Evolutionary conservation across 2,113 vertebrate species (phyloP).

Genomic region (Scalopus aquaticus): DNA sequence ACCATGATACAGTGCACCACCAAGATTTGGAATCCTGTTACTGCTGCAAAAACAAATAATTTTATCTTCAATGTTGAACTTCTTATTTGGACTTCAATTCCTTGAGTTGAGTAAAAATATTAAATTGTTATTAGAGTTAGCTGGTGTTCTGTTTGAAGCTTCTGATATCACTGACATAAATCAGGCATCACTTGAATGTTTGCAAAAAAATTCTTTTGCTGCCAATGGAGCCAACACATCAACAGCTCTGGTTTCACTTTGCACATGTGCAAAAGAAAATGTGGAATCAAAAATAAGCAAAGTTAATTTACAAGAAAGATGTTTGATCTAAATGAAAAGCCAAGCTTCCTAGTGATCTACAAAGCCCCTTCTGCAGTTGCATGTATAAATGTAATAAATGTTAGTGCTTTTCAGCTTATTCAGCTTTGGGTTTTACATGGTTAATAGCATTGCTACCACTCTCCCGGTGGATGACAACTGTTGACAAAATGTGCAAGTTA

Average conservation of each 20-base stretch:
- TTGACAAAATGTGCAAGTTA: not conserved
- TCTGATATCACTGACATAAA: not conserved
- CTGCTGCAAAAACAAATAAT: not conserved
- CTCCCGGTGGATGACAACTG: not conserved
- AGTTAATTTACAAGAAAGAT: not conserved
- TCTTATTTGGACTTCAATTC: not conserved
- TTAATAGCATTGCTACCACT: not conserved
- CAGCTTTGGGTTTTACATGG: not conserved
- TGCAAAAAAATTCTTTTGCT: not conserved
- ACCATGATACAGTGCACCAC: not conserved
- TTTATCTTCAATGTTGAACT: not conserved
- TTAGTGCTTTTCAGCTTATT: not conserved
- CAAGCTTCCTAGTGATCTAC: not conserved
- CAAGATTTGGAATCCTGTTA: not conserved
- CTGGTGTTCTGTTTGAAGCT: not conserved
- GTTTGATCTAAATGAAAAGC: conserved; percentile 17
- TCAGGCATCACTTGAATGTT: not conserved
- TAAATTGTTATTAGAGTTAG: not conserved
- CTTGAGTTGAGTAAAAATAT: not conserved
- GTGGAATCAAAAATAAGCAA: not conserved
- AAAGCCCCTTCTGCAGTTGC: not conserved
- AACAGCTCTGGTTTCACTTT: not conserved
- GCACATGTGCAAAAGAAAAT: not conserved
- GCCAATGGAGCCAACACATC: not conserved
- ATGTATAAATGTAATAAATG: not conserved